Evolutionary conservation across 2,113 vertebrate species (phyloP).

Genomic region (Macaca nemestrina): DNA sequence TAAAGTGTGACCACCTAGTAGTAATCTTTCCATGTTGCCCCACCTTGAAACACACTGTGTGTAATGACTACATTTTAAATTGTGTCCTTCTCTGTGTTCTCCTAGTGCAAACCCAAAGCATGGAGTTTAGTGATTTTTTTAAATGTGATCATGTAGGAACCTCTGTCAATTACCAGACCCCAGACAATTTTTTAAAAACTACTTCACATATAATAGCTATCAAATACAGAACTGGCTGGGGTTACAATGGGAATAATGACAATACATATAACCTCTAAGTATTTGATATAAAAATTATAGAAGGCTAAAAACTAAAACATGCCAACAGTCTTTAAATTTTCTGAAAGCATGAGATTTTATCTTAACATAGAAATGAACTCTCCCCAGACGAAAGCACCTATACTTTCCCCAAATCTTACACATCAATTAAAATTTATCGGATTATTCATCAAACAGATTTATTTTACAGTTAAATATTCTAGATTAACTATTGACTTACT

Average conservation of each 20-base stretch:
- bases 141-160: background rate
- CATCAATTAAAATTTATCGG: background rate
- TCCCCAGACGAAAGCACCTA: background rate
- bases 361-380: background rate
- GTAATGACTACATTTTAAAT: conserved; percentile 13
- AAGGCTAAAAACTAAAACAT: background rate
- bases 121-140: background rate
- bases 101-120: background rate
- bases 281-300: background rate
- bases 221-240: background rate
- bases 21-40: background rate
- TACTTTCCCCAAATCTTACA: background rate
- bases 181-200: background rate
- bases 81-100: background rate
- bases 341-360: background rate
- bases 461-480: conserved; percentile 18
- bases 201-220: background rate
- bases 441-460: background rate
- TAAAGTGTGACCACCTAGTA: background rate
- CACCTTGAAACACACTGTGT: background rate
- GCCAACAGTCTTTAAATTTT: background rate
- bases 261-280: background rate
- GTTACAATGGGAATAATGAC: background rate
- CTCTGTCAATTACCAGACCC: background rate
- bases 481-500: conserved; percentile 75